Conservation (phyloP, 2,113 vertebrate species). For the Xyliphius kryptos region DNA sequence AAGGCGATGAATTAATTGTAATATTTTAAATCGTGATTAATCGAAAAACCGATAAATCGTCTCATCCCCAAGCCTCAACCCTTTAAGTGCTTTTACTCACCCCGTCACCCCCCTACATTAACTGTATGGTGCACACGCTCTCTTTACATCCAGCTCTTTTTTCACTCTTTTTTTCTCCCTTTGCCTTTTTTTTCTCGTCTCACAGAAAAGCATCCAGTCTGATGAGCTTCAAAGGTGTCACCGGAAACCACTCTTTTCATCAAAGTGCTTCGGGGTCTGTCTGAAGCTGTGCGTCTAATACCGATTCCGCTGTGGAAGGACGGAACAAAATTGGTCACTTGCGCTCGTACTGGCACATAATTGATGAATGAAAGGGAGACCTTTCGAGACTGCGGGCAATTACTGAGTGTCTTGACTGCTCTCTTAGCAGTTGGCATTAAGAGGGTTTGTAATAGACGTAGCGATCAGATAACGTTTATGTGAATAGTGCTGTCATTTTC, state of each 20-base stretch:
- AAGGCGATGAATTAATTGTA: no score
- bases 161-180: not conserved
- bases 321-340: constrained; percentile 36
- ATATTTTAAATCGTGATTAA: no score
- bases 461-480: not conserved
- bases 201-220: constrained; percentile 15
- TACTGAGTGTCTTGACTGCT: constrained; percentile 33
- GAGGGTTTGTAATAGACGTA: not conserved
- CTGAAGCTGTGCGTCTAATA: constrained; percentile 47
- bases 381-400: constrained; percentile 42
- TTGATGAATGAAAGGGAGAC: constrained; percentile 51
- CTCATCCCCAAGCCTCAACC: no score
- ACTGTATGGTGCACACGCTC: constrained; percentile 9
- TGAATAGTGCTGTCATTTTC: not conserved
- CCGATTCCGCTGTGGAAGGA: constrained; percentile 20
- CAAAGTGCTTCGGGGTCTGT: constrained; percentile 44
- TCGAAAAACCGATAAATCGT: no score
- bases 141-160: constrained; percentile 9
- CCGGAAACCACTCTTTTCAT: constrained; percentile 9
- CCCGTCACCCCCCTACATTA: no score
- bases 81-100: no score
- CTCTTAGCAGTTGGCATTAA: constrained; percentile 7
- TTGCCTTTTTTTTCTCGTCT: not conserved
- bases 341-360: constrained; percentile 41
- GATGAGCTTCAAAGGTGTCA: constrained; percentile 28